Conservation (phyloP, 2,888 invertebrate genomes). For the Ernsta delagoae region DNA sequence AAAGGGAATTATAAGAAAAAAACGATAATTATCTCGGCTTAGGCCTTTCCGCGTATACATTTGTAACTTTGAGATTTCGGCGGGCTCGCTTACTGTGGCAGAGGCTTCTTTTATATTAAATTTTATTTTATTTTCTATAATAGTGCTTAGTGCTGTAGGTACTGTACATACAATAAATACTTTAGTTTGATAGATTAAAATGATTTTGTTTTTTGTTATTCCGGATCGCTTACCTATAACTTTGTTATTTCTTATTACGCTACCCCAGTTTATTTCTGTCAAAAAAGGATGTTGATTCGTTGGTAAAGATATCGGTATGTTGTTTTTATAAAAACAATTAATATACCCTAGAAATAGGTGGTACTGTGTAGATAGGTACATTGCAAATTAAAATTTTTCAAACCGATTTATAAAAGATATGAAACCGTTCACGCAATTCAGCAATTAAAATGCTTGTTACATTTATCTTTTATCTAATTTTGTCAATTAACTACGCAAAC, state of each 20-base stretch:
- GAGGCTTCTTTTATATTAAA: conserved; percentile 28
- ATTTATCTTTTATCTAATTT: conserved; percentile 16
- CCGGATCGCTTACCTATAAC: too few species aligned
- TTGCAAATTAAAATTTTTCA: conserved; percentile 7
- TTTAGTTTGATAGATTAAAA: too few species aligned
- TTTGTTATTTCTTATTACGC: too few species aligned
- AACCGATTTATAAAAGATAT: conserved; percentile 27
- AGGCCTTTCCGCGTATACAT: conserved; percentile 65
- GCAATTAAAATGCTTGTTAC: conserved; percentile 16
- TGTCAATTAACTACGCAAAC: conserved; percentile 18
- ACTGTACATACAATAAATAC: too few species aligned
- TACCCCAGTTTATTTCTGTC: too few species aligned
- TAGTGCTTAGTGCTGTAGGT: too few species aligned
- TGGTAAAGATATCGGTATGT: too few species aligned
- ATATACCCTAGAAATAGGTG: too few species aligned
- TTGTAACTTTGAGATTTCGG: conserved; percentile 46
- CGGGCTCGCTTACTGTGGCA: conserved; percentile 40
- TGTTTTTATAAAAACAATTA: too few species aligned
- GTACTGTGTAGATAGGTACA: neutral
- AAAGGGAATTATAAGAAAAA: conserved; percentile 49
- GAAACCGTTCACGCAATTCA: conserved; percentile 24
- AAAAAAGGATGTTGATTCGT: too few species aligned
- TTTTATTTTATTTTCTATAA: too few species aligned
- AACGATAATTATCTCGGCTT: conserved; percentile 64
- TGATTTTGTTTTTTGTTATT: too few species aligned